Evolutionary conservation across 2,113 vertebrate species (phyloP).

Genomic region (Glaucomys volans): DNA sequence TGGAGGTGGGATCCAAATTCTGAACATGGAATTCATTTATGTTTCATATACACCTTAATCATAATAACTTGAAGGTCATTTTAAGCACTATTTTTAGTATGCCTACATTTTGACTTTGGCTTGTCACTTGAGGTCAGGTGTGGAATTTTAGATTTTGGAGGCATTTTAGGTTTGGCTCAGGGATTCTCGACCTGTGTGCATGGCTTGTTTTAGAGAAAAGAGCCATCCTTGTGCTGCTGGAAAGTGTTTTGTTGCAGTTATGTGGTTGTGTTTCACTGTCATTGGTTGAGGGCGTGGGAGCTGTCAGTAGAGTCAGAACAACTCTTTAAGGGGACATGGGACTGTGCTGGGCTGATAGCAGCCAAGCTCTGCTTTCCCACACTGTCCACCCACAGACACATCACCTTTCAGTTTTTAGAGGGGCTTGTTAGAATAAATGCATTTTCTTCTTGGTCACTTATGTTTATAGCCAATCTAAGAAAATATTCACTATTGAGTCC

Average conservation of each 20-base stretch:
- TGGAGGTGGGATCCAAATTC: neutral
- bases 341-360: neutral
- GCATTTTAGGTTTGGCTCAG: neutral
- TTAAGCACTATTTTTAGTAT: neutral
- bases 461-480: neutral
- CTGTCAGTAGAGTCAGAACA: too few relatives aligned
- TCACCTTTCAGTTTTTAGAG: neutral
- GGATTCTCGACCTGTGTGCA: neutral
- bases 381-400: neutral
- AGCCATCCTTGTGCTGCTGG: neutral
- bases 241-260: accelerated
- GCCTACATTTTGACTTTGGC: neutral
- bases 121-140: neutral
- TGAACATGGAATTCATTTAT: neutral
- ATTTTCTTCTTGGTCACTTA: neutral
- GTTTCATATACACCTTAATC: neutral
- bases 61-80: neutral
- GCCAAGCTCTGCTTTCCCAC: neutral
- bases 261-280: neutral
- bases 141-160: neutral
- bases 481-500: neutral
- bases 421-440: neutral
- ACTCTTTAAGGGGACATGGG: neutral
- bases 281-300: neutral
- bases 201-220: too few relatives aligned